phyloP scores from a whole-genome alignment of 2,113 vertebrate genomes.

The Bujurquina vittata region DNA sequence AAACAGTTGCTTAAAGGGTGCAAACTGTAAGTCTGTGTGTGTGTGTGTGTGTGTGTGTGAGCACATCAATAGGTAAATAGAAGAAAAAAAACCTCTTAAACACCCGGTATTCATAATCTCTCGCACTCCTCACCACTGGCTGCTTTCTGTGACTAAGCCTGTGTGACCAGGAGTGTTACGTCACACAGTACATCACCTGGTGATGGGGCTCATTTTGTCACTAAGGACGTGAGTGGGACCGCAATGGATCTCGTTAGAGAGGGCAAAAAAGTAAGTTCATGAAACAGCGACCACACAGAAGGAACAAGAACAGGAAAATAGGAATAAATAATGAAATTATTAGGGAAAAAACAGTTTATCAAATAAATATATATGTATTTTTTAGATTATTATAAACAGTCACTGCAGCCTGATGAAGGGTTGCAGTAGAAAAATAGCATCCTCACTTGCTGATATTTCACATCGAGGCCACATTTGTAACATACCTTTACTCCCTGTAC shows the following conservation, averaged over 20 bases:
- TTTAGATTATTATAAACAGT: not conserved
- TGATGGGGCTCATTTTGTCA: conserved; percentile 34
- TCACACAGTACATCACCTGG: conserved; percentile 51
- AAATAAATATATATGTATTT: not conserved
- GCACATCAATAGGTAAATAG: conserved; percentile 35
- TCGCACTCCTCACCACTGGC: not conserved
- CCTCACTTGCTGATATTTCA: not conserved
- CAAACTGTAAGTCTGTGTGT: not conserved
- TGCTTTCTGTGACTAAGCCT: conserved; percentile 55
- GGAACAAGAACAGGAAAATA: not conserved
- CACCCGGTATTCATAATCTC: conserved; percentile 45
- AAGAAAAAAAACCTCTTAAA: conserved; percentile 36
- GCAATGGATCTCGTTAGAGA: conserved; percentile 9
- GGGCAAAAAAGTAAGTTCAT: not conserved
- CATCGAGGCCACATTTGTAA: not conserved
- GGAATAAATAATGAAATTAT: too few species aligned
- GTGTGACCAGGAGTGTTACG: conserved; percentile 48
- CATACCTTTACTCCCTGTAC: not conserved
- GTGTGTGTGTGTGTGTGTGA: conserved; percentile 14
- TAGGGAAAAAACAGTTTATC: conserved; percentile 1
- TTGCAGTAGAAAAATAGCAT: not conserved
- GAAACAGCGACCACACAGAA: not conserved
- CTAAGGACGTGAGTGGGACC: not conserved
- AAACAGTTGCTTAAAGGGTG: conserved; percentile 48
- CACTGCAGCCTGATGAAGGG: not conserved